Evolutionary conservation across 2,888 invertebrate genomes (phyloP), one percentile per base, ranked within the genome.

Genomic region (Lasioglossum leucozonium): DNA sequence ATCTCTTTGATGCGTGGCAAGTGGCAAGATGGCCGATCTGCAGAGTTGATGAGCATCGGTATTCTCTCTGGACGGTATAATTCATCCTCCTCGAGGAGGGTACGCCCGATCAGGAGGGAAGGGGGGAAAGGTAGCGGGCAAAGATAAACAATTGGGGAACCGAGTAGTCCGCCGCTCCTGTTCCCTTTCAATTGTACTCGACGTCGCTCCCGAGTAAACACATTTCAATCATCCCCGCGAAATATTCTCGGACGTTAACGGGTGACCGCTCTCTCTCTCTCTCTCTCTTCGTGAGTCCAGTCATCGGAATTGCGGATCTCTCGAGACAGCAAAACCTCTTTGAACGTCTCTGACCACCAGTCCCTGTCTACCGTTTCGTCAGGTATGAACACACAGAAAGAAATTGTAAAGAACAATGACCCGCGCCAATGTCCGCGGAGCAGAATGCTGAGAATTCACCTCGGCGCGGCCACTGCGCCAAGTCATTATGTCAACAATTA

Each of bases 131-230:
- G 78, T 65, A 77, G 58, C 75, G 85, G 79, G 44, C 74, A 85
- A 67, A 82, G 77, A 69, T 82, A 86, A 86, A 86, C 86, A 85
- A 85, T 85, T 82, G 79, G 58, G 82, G 76, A 85, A 79, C 79
- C 79, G 74, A 77, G 79, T 65, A 77, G 79, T 65, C 34, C 65
- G 77, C 65, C 73, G 77, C 84, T 85, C 74, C 85, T 84, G 78
- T 76, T 83, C 76, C 62, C 79, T 77, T 79, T 77, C 79, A 40
- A 77, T 82, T 75, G 87, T 74, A 82, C 89, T 89, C 80, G 51
- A 85, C 83, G 89, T 89, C 88, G 83, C 80, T 73, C 86, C 80
- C 88, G 86, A 79, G 81, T 89, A 89, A 89, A 89, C 88, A 89
- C 80, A 65, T 82, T 84, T 87, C 89, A 79, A 87, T 89, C 89